phyloP scores from a whole-genome alignment of 2,797 vertebrate species.

The Diplodus puntazzo region DNA sequence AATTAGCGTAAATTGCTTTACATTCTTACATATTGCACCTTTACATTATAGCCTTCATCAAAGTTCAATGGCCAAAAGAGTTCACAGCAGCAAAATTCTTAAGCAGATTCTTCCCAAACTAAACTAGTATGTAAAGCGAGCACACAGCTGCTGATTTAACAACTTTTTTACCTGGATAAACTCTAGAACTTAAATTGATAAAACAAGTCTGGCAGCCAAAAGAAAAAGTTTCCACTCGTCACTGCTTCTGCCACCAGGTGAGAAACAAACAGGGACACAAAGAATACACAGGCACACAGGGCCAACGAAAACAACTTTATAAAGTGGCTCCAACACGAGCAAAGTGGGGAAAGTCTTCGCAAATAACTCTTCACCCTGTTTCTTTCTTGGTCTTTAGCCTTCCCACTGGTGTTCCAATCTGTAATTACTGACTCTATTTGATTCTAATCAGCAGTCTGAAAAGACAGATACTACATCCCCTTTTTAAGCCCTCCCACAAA shows the following conservation, averaged over 20 bases:
- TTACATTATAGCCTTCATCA: background rate
- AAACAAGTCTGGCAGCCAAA: conserved; percentile 11
- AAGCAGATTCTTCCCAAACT: background rate
- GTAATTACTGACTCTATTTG: conserved; percentile 79
- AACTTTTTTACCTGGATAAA: background rate
- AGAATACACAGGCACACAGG: background rate
- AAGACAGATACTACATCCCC: conserved; percentile 74
- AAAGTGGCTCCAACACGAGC: conserved; percentile 27
- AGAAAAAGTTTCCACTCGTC: conserved; percentile 21
- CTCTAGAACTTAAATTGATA: conserved; percentile 10
- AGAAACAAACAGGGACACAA: conserved; percentile 9
- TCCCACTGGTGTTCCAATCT: conserved; percentile 65
- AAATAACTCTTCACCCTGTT: conserved; percentile 49
- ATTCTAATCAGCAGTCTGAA: conserved; percentile 76
- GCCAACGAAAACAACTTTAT: conserved; percentile 13
- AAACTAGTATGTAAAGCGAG: background rate
- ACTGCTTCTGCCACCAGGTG: background rate
- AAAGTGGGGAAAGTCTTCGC: conserved; percentile 54
- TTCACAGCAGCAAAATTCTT: background rate
- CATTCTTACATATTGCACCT: too few relatives aligned
- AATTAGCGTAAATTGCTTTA: too few relatives aligned
- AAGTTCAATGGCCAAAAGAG: background rate
- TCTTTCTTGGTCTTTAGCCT: conserved; percentile 59
- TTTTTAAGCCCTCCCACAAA: conserved; percentile 69
- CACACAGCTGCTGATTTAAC: background rate